A percentile compares a stretch with the other conserved stretches of the same genome.
Evolutionary conservation across 2,888 invertebrate species (phyloP).

Genomic region (Rhodophaea formosa): DNA sequence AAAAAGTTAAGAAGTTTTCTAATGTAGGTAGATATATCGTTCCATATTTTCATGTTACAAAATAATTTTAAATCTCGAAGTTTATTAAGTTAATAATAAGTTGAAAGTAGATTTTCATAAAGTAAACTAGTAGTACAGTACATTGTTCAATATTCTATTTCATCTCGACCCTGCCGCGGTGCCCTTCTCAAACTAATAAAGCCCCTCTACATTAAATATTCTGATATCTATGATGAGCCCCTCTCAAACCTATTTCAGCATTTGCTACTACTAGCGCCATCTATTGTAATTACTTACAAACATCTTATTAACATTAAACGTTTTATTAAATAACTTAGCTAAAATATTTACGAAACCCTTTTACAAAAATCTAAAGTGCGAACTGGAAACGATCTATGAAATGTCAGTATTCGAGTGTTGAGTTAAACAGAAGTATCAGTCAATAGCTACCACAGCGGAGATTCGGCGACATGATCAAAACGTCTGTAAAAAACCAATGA

Average conservation of each 20-base stretch:
- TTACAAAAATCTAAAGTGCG: background rate
- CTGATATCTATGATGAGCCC: background rate
- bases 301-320: constrained; percentile 24
- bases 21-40: no score
- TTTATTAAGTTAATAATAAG: no score
- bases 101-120: no score
- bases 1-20: no score
- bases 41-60: no score
- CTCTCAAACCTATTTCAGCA: background rate
- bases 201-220: no score
- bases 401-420: background rate
- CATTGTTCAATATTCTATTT: no score
- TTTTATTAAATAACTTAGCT: background rate
- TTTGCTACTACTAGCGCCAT: constrained; percentile 58
- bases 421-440: constrained; percentile 10
- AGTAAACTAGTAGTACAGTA: no score
- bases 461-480: constrained; percentile 65
- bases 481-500: constrained; percentile 67
- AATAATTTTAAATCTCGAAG: no score
- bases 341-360: background rate
- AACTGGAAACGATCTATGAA: background rate
- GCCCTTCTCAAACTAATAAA: background rate
- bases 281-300: constrained; percentile 59
- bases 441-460: constrained; percentile 29
- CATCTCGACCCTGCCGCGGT: background rate